Conservation (phyloP, 2,797 vertebrate genomes). For the Lepidocolaptes lacrymiger region DNA sequence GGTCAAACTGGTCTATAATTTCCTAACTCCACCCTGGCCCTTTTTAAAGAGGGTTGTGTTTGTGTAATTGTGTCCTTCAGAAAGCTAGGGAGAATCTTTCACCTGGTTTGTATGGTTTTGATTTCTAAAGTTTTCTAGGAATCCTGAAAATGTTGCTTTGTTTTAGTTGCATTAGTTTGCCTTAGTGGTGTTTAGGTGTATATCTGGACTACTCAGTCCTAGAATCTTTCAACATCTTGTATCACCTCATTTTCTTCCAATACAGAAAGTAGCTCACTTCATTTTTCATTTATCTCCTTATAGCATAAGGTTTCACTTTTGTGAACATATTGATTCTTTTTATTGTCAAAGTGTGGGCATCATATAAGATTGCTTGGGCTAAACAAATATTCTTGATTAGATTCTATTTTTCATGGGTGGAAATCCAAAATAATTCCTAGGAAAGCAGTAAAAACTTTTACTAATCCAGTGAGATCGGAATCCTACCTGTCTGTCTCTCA, state of each 20-base stretch:
- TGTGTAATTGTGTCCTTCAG: not conserved
- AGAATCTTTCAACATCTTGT: not conserved
- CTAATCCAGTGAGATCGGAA: not conserved
- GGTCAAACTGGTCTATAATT: constrained; percentile 48
- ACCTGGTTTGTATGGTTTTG: not conserved
- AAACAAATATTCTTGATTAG: not conserved
- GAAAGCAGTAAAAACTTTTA: not conserved
- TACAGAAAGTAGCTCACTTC: not conserved
- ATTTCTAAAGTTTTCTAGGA: not conserved
- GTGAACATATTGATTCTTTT: not conserved
- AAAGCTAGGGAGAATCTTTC: not conserved
- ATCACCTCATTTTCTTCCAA: not conserved
- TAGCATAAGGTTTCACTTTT: not conserved
- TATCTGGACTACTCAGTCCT: rapidly evolving
- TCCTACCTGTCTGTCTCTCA: not conserved
- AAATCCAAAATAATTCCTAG: not conserved
- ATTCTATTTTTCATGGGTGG: not conserved
- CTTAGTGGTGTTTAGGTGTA: not conserved
- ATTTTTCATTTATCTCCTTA: not conserved
- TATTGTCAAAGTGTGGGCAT: not conserved
- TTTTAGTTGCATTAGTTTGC: not conserved
- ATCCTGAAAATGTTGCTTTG: not conserved
- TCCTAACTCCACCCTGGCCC: not conserved
- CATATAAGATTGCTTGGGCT: not conserved
- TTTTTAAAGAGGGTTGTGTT: constrained; percentile 17